phyloP scores from a whole-genome alignment of 2,888 invertebrate genomes.

The Spodoptera littoralis region DNA sequence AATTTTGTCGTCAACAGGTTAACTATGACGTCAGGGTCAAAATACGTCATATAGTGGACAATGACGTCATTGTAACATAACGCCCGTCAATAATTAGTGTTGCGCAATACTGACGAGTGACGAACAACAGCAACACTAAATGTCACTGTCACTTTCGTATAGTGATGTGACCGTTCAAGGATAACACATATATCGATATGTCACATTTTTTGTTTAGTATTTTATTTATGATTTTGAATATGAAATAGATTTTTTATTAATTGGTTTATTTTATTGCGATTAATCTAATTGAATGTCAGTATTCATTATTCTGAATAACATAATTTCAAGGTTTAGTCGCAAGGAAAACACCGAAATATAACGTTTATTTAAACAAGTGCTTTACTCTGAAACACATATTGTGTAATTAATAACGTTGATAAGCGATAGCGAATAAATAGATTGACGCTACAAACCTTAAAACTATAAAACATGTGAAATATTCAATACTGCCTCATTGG shows the following conservation, averaged over 20 bases:
- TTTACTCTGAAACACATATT: too few species aligned
- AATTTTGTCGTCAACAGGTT: too few species aligned
- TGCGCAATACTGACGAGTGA: slow-evolving; percentile 41
- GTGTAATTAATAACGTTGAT: too few species aligned
- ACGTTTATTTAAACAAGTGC: too few species aligned
- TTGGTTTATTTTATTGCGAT: slow-evolving; percentile 13
- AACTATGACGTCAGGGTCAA: slow-evolving; percentile 1
- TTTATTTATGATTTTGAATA: neutral
- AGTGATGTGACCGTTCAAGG: slow-evolving; percentile 58
- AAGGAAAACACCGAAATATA: too few species aligned
- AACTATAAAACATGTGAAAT: too few species aligned
- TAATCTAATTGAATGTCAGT: slow-evolving; percentile 28
- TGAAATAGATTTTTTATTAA: neutral
- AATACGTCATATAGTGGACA: slow-evolving; percentile 1
- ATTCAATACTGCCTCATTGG: too few species aligned
- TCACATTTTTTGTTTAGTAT: neutral
- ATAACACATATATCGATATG: slow-evolving; percentile 50
- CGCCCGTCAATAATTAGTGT: slow-evolving; percentile 12
- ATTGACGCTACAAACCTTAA: too few species aligned
- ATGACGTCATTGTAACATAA: slow-evolving; percentile 31
- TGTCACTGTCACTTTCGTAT: slow-evolving; percentile 58
- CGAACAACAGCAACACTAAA: slow-evolving; percentile 23
- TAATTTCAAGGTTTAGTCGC: too few species aligned
- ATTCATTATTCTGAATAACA: slow-evolving; percentile 12
- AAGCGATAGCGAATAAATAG: too few species aligned